Evolutionary conservation across 2,888 invertebrate species (phyloP).

Genomic region (Stramonita haemastoma): DNA sequence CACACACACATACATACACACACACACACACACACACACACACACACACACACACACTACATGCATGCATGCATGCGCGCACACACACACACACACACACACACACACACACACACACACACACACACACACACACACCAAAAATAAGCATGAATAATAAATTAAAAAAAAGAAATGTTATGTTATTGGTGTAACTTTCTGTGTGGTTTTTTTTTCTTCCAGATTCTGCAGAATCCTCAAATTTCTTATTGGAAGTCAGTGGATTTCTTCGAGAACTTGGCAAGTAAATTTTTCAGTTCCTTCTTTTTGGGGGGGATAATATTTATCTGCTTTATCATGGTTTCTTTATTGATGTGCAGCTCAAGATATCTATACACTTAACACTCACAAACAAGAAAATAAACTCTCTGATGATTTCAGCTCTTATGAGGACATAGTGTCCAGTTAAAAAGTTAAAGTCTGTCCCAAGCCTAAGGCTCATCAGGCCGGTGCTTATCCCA

Average conservation of each 20-base stretch:
- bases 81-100: too few species aligned
- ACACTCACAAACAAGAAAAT: neutral
- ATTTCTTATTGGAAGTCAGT: constrained; percentile 90
- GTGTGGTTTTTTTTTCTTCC: neutral
- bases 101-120: neutral
- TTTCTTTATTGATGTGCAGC: neutral
- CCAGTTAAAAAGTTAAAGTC: too few species aligned
- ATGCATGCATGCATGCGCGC: too few species aligned
- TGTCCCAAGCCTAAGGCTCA: too few species aligned
- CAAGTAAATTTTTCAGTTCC: constrained; percentile 77
- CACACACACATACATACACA: too few species aligned
- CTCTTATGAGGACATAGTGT: too few species aligned
- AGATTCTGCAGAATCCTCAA: constrained; percentile 62
- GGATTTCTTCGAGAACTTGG: constrained; percentile 83
- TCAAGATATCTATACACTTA: neutral
- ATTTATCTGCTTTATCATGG: neutral
- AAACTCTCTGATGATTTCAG: too few species aligned
- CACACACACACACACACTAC: too few species aligned
- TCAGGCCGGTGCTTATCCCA: too few species aligned
- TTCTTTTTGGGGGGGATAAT: neutral
- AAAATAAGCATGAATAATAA: too few species aligned
- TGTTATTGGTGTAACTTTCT: neutral
- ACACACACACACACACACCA: too few species aligned
- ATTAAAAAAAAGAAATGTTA: neutral
- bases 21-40: too few species aligned